Evolutionary conservation across 2,888 invertebrate species (phyloP).

Genomic region (Eupithecia tripunctaria): DNA sequence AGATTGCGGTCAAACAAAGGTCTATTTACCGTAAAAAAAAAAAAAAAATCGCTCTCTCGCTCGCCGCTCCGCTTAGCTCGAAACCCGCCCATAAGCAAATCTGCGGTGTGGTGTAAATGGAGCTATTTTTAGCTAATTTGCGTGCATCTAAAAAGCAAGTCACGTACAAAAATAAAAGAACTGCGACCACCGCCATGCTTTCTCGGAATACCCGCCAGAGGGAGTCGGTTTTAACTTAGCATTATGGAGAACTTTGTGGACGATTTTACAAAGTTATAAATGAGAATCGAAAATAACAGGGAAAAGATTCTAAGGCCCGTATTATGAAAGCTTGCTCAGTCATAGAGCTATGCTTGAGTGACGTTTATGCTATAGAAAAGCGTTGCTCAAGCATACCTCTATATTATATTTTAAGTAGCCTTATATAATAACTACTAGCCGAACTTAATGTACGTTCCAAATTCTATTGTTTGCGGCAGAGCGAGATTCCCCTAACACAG

Average conservation of each 20-base stretch:
- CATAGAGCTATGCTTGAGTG: too few species aligned
- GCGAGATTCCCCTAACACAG: too few species aligned
- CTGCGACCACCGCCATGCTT: constrained; percentile 70
- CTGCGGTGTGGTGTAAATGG: constrained; percentile 55
- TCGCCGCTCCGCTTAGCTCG: not conserved
- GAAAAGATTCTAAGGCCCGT: not conserved
- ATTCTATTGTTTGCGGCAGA: too few species aligned
- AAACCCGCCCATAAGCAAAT: constrained; percentile 36
- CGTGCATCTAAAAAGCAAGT: constrained; percentile 74
- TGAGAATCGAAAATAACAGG: constrained; percentile 2
- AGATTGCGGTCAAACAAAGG: too few species aligned
- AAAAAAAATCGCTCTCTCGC: not conserved
- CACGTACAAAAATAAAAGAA: constrained; percentile 78
- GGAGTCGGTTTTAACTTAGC: constrained; percentile 46
- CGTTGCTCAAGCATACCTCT: too few species aligned
- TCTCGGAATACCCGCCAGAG: constrained; percentile 63
- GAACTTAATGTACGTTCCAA: too few species aligned
- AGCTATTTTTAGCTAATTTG: constrained; percentile 77
- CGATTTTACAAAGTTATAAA: not conserved
- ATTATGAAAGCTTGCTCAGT: too few species aligned
- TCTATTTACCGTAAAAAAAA: not conserved
- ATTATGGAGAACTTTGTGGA: not conserved
- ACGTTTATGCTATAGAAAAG: too few species aligned
- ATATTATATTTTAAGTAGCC: too few species aligned
- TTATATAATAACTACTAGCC: too few species aligned